Conservation (phyloP, 2,113 vertebrate genomes). For the Oxyura jamaicensis region DNA sequence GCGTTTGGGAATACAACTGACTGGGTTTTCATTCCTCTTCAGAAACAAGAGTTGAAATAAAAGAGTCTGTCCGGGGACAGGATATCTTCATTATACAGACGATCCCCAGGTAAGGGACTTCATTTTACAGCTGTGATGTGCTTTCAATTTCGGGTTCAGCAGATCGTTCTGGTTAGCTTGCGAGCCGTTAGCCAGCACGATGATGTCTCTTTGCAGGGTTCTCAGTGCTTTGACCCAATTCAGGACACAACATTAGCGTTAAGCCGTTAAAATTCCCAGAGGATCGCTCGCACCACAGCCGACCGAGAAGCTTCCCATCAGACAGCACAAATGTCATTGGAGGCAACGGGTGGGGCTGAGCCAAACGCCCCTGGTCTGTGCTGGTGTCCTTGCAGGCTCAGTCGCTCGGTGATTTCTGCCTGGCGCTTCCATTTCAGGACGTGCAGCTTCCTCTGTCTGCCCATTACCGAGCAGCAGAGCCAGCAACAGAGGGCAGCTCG, state of each 20-base stretch:
- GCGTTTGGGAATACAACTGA: background rate
- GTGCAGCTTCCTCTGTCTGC: background rate
- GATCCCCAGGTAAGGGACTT: conserved; percentile 88
- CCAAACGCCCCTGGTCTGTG: background rate
- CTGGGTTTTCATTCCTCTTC: conserved; percentile 37
- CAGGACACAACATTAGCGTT: background rate
- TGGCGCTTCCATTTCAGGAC: background rate
- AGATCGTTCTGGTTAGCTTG: background rate
- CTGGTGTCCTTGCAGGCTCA: background rate
- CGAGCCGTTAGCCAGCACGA: background rate
- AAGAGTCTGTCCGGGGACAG: conserved; percentile 96
- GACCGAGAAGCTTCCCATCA: background rate
- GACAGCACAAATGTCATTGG: background rate
- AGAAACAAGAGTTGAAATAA: conserved; percentile 99
- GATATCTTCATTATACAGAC: conserved; percentile 99
- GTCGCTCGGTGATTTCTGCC: background rate
- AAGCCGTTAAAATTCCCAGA: conserved; percentile 12
- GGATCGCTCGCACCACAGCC: background rate
- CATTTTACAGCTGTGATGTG: background rate
- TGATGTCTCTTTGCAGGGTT: background rate
- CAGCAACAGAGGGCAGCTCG: background rate
- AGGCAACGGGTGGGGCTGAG: background rate
- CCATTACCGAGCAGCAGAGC: background rate
- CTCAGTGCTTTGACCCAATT: background rate
- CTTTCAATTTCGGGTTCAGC: background rate